Conservation (phyloP, 2,113 vertebrate genomes). For the Pterocles orientalis region DNA sequence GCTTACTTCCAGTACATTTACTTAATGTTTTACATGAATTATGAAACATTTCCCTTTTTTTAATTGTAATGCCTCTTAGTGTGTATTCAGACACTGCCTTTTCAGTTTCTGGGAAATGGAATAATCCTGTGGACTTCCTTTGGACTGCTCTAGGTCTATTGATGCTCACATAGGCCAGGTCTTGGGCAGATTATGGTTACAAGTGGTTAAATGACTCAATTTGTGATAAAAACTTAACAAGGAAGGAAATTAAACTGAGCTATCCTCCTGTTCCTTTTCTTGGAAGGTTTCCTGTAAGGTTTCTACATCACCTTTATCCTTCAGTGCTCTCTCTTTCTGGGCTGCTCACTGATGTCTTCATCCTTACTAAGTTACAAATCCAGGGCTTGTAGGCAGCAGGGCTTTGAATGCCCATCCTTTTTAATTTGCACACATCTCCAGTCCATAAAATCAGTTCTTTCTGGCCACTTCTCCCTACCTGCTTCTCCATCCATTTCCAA, state of each 20-base stretch:
- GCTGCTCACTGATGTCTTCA: not conserved
- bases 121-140: not conserved
- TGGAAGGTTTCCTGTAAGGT: not conserved
- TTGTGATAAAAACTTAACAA: not conserved
- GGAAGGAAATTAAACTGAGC: not conserved
- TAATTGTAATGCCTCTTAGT: not conserved
- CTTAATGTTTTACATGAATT: not conserved
- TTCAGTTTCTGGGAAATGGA: constrained; percentile 6
- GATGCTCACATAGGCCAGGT: not conserved
- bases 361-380: not conserved
- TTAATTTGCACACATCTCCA: not conserved
- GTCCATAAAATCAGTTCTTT: not conserved
- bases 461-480: not conserved
- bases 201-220: not conserved
- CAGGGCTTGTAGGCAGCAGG: not conserved
- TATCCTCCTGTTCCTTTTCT: not conserved
- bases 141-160: not conserved
- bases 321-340: not conserved
- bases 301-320: not conserved
- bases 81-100: not conserved
- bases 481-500: not conserved
- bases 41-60: not conserved
- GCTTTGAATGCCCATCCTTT: not conserved
- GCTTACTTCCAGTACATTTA: constrained; percentile 32
- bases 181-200: not conserved